phyloP scores from a whole-genome alignment of 2,113 vertebrate species.

The Spizaetus ornatus region DNA sequence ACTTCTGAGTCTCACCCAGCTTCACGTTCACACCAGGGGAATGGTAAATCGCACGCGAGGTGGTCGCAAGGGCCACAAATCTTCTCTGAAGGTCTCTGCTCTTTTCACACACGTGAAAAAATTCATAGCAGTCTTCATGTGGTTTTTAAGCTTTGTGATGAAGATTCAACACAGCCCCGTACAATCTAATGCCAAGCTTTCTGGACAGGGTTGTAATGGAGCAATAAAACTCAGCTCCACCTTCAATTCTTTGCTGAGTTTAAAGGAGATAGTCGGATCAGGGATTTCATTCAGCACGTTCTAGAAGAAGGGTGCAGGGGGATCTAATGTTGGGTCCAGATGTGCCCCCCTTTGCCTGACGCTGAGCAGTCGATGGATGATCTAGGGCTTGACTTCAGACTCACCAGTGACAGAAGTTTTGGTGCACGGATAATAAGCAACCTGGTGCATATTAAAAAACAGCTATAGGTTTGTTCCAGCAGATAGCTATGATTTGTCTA shows the following conservation, averaged over 20 bases:
- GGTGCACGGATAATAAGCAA: neutral
- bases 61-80: neutral
- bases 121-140: accelerated
- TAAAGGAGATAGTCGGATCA: neutral
- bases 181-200: neutral
- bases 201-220: neutral
- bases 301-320: neutral
- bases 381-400: neutral
- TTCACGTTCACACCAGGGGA: neutral
- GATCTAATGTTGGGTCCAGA: neutral
- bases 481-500: neutral
- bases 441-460: neutral
- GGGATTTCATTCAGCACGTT: neutral
- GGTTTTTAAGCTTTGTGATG: neutral
- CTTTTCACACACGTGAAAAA: neutral
- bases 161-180: neutral
- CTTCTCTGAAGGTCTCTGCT: neutral
- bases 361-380: neutral
- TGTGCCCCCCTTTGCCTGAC: neutral
- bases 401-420: neutral
- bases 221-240: neutral
- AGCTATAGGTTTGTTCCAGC: neutral
- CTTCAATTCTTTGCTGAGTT: neutral
- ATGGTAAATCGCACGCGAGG: accelerated
- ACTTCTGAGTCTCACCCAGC: neutral